These are phyloP conservation scores for Meghimatium bilineatum DNA, from an alignment of 2,888 invertebrate species.

Conservation along the genomic window DNA sequence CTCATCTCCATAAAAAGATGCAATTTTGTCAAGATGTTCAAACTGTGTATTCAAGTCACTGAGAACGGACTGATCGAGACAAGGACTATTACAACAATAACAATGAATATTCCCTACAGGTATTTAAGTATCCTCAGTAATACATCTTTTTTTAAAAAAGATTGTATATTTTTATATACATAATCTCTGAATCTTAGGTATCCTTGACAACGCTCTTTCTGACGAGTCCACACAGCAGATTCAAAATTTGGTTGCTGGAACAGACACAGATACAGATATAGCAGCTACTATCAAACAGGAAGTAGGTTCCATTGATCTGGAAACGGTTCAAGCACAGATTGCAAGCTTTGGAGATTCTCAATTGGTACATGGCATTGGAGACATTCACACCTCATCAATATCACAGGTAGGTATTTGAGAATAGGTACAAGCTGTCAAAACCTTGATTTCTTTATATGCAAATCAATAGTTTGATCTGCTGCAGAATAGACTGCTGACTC, in stretches of 20 bases:
- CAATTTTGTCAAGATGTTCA: too few species aligned
- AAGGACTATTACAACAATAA: too few species aligned
- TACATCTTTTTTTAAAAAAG: too few species aligned
- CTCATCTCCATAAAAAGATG: too few species aligned
- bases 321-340: constrained; percentile 36
- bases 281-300: constrained; percentile 38
- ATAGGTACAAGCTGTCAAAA: neutral
- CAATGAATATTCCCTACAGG: too few species aligned
- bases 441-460: neutral
- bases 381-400: constrained; percentile 23
- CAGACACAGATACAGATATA: constrained; percentile 35
- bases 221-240: constrained; percentile 35
- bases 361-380: constrained; percentile 13
- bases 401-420: constrained; percentile 23
- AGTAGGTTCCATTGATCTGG: constrained; percentile 39
- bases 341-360: constrained; percentile 15
- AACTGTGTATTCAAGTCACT: too few species aligned
- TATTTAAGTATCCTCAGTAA: too few species aligned
- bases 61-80: too few species aligned
- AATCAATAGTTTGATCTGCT: too few species aligned
- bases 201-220: constrained; percentile 33
- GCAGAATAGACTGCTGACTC: too few species aligned
- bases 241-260: constrained; percentile 35
- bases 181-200: constrained; percentile 20
- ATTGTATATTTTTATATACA: too few species aligned